Conservation (phyloP, 2,888 invertebrate genomes). For the Copidosoma aretas region DNA sequence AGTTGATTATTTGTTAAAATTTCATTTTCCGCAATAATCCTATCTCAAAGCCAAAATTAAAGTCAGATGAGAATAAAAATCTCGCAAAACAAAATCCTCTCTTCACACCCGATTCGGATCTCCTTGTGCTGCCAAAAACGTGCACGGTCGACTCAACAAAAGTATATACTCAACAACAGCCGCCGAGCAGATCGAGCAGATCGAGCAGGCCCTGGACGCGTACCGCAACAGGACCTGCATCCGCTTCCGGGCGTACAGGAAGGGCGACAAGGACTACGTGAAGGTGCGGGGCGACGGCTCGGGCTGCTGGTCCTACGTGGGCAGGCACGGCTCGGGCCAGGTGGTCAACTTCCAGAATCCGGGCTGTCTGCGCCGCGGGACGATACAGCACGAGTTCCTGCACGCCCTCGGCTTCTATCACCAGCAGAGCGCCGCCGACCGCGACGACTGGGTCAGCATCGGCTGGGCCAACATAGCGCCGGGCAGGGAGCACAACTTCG, state of each 20-base stretch:
- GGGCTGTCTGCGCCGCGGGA: constrained; percentile 63
- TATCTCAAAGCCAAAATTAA: too few species aligned
- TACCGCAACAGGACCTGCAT: constrained; percentile 71
- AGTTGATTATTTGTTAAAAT: too few species aligned
- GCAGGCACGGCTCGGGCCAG: constrained; percentile 68
- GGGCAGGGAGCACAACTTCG: constrained; percentile 71
- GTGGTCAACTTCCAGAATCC: constrained; percentile 64
- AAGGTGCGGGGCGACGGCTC: constrained; percentile 65
- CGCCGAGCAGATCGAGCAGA: constrained; percentile 62
- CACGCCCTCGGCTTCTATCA: constrained; percentile 85
- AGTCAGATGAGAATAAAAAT: too few species aligned
- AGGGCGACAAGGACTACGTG: constrained; percentile 68
- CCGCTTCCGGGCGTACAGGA: constrained; percentile 68
- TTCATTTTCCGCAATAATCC: too few species aligned
- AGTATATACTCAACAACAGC: constrained; percentile 40
- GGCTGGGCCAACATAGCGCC: constrained; percentile 74
- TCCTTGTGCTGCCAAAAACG: too few species aligned
- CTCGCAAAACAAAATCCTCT: too few species aligned
- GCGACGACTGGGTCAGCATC: constrained; percentile 78
- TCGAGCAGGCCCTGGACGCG: constrained; percentile 68
- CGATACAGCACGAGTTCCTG: constrained; percentile 75
- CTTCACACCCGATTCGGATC: too few species aligned
- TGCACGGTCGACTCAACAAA: too few species aligned
- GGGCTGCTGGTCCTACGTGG: constrained; percentile 75
- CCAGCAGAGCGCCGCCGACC: constrained; percentile 80